Conservation (phyloP, 2,888 invertebrate genomes). For the Agrotis clavis region DNA sequence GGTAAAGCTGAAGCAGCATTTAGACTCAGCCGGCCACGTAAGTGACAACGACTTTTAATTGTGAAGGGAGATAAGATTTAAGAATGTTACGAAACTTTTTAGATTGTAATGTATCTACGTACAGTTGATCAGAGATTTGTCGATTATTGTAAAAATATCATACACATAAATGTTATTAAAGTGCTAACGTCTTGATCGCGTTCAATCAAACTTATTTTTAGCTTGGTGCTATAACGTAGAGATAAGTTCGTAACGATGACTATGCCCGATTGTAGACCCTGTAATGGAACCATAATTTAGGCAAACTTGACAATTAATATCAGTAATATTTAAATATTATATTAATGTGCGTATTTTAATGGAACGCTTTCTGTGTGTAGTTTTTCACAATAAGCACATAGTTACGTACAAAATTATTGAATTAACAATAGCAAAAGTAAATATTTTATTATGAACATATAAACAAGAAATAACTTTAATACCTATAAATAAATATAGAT, state of each 20-base stretch:
- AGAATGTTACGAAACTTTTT: conserved; percentile 25
- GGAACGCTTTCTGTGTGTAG: conserved; percentile 25
- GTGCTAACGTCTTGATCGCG: conserved; percentile 50
- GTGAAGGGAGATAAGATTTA: conserved; percentile 24
- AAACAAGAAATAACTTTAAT: conserved; percentile 38
- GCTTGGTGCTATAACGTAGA: conserved; percentile 71
- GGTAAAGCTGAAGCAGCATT: conserved; percentile 8
- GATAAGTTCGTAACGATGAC: conserved; percentile 53
- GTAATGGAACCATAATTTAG: conserved; percentile 33
- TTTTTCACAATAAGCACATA: conserved; percentile 30
- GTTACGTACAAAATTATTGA: conserved; percentile 39
- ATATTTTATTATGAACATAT: conserved; percentile 47
- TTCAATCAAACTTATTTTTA: conserved; percentile 61
- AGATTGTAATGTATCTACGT: conserved; percentile 16
- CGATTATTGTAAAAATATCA: conserved; percentile 35
- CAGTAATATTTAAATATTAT: conserved; percentile 23
- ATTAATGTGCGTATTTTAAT: conserved; percentile 41
- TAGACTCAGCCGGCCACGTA: conserved; percentile 11
- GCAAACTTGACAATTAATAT: conserved; percentile 39
- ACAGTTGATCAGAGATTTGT: conserved; percentile 3
- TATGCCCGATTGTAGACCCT: conserved; percentile 60
- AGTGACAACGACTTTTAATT: conserved; percentile 25
- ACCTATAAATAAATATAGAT: conserved; percentile 47
- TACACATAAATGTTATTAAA: conserved; percentile 36
- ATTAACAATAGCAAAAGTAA: conserved; percentile 31